Conservation (phyloP, 35 echinoderm and acorn worm genomes). For the Ophiothrix spiculata region DNA sequence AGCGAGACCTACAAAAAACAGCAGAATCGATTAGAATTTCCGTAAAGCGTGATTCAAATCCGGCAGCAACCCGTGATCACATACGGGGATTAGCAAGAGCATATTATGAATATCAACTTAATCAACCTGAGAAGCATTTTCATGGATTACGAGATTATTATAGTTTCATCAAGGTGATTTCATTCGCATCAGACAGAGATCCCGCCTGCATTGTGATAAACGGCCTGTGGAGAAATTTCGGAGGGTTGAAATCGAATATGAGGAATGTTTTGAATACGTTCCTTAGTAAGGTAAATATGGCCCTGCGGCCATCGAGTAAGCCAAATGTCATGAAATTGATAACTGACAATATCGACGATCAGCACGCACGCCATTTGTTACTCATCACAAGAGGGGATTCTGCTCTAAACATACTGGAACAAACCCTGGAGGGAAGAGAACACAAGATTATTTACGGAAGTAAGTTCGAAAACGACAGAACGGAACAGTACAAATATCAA, state of each 20-base stretch:
- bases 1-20: conserved; percentile 20
- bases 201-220: background rate
- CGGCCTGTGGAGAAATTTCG: conserved; percentile 30
- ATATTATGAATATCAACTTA: conserved; percentile 9
- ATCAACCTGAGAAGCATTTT: background rate
- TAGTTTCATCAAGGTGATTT: conserved; percentile 20
- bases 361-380: conserved; percentile 26
- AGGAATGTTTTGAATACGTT: conserved; percentile 12
- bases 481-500: conserved; percentile 39
- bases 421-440: background rate
- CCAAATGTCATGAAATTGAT: conserved; percentile 6
- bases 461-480: conserved; percentile 21
- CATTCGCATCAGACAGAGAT: background rate
- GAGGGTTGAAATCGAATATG: conserved; percentile 20
- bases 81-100: conserved; percentile 9
- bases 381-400: conserved; percentile 44
- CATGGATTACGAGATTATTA: conserved; percentile 46
- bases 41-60: background rate
- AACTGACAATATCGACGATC: conserved; percentile 22
- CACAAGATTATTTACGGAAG: conserved; percentile 4
- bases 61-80: background rate
- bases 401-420: conserved; percentile 31
- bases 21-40: conserved; percentile 21
- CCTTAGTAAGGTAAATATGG: background rate
- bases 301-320: background rate